These are phyloP conservation scores for Chromis chromis DNA, from an alignment of 2,797 vertebrate species.

Conservation along the genomic window DNA sequence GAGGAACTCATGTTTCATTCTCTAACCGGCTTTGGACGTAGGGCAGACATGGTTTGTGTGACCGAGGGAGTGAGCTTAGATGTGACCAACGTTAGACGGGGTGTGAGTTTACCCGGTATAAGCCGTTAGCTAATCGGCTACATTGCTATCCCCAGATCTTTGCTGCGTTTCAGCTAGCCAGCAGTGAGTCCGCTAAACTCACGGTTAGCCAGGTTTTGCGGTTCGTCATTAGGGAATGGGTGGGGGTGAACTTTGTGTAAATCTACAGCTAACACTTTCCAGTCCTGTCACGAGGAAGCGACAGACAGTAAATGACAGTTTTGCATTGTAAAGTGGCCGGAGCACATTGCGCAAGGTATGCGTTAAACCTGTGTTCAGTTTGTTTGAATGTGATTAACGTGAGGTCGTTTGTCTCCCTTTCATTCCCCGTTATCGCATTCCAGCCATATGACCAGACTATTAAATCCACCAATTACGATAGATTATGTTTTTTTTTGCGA, in stretches of 20 bases:
- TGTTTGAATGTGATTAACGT: conserved; percentile 6
- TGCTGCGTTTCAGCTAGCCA: conserved; percentile 46
- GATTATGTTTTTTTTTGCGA: too few species aligned
- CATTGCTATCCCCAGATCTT: conserved; percentile 37
- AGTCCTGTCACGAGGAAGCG: neutral
- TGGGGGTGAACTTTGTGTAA: neutral
- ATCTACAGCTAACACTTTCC: neutral
- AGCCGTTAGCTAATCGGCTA: conserved; percentile 57
- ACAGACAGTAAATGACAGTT: neutral
- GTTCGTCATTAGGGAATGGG: conserved; percentile 7
- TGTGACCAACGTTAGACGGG: neutral
- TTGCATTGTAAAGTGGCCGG: neutral
- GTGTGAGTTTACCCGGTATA: conserved; percentile 14
- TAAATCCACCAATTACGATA: neutral
- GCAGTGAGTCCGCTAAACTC: conserved; percentile 15
- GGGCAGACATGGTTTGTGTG: neutral
- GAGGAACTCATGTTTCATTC: accelerated
- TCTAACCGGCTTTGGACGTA: neutral
- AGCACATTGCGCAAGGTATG: conserved; percentile 6
- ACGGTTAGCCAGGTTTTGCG: neutral
- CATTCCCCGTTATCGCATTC: too few species aligned
- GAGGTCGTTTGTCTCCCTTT: neutral
- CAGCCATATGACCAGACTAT: neutral
- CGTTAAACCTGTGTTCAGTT: conserved; percentile 5
- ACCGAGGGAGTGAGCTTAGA: too few species aligned